These are phyloP conservation scores for Gouania willdenowi DNA, from an alignment of 2,797 vertebrate genomes.

Conservation along the genomic window DNA sequence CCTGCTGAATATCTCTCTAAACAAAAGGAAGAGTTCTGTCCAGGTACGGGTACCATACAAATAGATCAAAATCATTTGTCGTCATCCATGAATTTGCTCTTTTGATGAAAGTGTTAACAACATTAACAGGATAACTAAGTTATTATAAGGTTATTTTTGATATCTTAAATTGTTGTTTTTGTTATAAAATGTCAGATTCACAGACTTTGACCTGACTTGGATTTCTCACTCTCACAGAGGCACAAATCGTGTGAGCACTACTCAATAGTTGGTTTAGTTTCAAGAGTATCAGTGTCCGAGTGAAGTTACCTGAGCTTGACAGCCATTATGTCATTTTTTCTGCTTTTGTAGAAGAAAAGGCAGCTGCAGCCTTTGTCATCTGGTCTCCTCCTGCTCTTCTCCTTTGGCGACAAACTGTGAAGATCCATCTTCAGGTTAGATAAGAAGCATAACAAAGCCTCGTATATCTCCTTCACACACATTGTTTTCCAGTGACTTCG, in stretches of 20 bases:
- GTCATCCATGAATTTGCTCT: too few relatives aligned
- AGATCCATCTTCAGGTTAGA: slow-evolving; percentile 33
- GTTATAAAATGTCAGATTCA: not conserved
- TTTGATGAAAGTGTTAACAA: too few relatives aligned
- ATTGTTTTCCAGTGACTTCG: slow-evolving; percentile 12
- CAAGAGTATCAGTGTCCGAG: slow-evolving; percentile 61
- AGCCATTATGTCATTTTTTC: slow-evolving; percentile 65
- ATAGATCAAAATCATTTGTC: too few relatives aligned
- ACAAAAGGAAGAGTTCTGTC: too few relatives aligned
- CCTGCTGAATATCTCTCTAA: too few relatives aligned
- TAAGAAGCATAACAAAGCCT: slow-evolving; percentile 25
- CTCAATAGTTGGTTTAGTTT: slow-evolving; percentile 40
- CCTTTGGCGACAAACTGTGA: slow-evolving; percentile 31
- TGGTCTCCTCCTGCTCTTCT: slow-evolving; percentile 20
- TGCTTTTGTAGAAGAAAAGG: slow-evolving; percentile 58
- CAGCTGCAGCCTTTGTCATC: slow-evolving; percentile 66
- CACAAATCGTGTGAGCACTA: slow-evolving; percentile 37
- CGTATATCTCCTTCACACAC: not conserved
- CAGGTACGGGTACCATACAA: too few relatives aligned
- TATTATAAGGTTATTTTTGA: too few relatives aligned
- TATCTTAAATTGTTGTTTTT: too few relatives aligned
- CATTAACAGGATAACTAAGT: too few relatives aligned
- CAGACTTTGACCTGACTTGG: not conserved
- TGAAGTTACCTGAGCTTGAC: slow-evolving; percentile 64
- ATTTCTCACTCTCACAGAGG: slow-evolving; percentile 9